Base-by-base conservation (phyloP, 2,888 invertebrate species). In the Idaea aversata region DNA sequence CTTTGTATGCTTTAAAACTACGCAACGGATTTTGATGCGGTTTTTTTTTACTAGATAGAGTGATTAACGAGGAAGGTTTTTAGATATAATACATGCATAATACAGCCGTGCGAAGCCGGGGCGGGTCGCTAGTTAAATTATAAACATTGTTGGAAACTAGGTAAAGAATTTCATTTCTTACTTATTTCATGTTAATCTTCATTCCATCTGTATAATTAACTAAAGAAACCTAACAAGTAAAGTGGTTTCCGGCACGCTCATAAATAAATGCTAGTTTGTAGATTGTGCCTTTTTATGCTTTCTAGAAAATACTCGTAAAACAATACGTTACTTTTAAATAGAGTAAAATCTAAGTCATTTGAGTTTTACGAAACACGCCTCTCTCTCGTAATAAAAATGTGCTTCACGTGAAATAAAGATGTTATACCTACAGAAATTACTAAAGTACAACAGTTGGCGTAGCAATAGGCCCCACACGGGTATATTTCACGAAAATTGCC, bases 401-500 rank as follows among this genome's bases (percentile, higher is more conserved):
- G 62, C 66, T 69, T 65, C 67, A 66, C 63, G 58, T 36, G 62
- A 66, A 69, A 70, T 67, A 64, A 67, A 66, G 67, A 68, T 68
- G 66, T 66, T 67, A 65, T 65, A 59, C 63, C 25, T 25, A 25
- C 25, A 25, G 25, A 25, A 25, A 25, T 25, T 25, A 25, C 25
- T 66, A 47, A 47, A 63, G 62, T 64, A 68, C 68, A 72, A 67
- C 67, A 73, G 65, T 67, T 67, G 67, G 67, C 58, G 59, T 16
- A 62, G 62, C 64, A 64, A 65, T 65, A 63, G 67, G 63, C 63
- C 65, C 63, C 65, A 63, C 66, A 65, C 70, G 64, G 65, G 64
- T 64, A 77, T 77, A 73, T 77, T 75, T 76, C 72, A 75, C 74
- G 72, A 72, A 65, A 70, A 72, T 71, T 71, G 70, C 66, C 76